These are phyloP conservation scores for Chloroclysta siterata DNA, from an alignment of 2,888 invertebrate genomes.

Conservation along the genomic window DNA sequence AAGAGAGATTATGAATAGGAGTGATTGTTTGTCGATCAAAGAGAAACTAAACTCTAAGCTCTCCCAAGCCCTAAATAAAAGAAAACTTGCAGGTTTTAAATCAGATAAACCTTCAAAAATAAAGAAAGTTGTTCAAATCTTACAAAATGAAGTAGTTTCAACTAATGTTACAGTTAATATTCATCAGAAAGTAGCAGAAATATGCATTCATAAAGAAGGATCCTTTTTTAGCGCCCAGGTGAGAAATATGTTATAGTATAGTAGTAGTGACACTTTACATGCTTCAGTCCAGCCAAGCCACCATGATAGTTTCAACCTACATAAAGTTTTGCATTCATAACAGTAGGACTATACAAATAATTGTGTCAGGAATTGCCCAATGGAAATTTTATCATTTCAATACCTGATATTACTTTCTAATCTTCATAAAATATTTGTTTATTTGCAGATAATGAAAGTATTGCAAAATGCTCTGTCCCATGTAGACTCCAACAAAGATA, in stretches of 20 bases:
- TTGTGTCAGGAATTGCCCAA: slow-evolving; percentile 15
- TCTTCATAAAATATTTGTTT: slow-evolving; percentile 1
- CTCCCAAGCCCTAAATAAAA: slow-evolving; percentile 74
- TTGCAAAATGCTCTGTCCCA: slow-evolving; percentile 87
- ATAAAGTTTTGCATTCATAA: too few relatives aligned
- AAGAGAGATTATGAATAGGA: slow-evolving; percentile 70
- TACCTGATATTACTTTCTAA: not conserved
- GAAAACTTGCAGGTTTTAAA: slow-evolving; percentile 69
- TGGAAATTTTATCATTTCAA: not conserved
- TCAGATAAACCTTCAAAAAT: slow-evolving; percentile 68
- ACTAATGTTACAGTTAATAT: slow-evolving; percentile 65
- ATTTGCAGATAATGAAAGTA: slow-evolving; percentile 89
- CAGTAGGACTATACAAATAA: too few relatives aligned
- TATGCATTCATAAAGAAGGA: slow-evolving; percentile 64
- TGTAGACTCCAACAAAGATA: slow-evolving; percentile 66
- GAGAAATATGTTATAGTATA: slow-evolving; percentile 36
- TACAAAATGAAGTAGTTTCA: slow-evolving; percentile 42
- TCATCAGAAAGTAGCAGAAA: slow-evolving; percentile 70
- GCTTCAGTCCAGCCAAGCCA: too few relatives aligned
- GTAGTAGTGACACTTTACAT: too few relatives aligned
- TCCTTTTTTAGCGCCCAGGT: slow-evolving; percentile 66
- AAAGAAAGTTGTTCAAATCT: slow-evolving; percentile 51
- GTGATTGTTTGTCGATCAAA: slow-evolving; percentile 76
- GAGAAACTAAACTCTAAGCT: slow-evolving; percentile 77
- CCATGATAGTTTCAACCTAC: too few relatives aligned